Evolutionary conservation across 2,113 vertebrate genomes (phyloP).

Genomic region (Narcine bancroftii): DNA sequence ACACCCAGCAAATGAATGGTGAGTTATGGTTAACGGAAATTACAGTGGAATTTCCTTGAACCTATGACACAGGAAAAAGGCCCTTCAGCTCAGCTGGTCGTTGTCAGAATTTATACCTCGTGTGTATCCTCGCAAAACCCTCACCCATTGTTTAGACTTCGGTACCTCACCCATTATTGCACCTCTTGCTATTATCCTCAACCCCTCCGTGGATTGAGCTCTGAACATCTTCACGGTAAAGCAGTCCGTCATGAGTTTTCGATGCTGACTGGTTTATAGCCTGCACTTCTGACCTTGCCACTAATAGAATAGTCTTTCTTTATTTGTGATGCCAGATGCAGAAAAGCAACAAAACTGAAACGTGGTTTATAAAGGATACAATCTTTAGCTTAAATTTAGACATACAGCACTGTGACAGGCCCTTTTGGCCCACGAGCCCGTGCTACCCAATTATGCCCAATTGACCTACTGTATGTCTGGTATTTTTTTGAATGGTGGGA

Average conservation of each 20-base stretch:
- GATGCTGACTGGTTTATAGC: not conserved
- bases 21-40: not conserved
- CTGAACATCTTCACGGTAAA: not conserved
- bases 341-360: not conserved
- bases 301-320: not conserved
- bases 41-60: not conserved
- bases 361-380: not conserved
- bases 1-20: not conserved
- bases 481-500: no score
- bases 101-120: not conserved
- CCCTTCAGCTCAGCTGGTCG: not conserved
- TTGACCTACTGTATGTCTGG: no score
- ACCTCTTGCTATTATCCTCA: not conserved
- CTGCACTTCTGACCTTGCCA: not conserved
- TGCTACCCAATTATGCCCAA: no score
- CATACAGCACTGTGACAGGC: no score
- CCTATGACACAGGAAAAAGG: not conserved
- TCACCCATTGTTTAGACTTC: no score
- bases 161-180: not conserved
- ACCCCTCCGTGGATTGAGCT: not conserved
- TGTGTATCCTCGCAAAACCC: not conserved
- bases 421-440: no score
- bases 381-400: no score
- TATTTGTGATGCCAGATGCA: not conserved
- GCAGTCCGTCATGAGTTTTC: not conserved